phyloP scores from a whole-genome alignment of 2,888 invertebrate species.

The Pristionchus mayeri region DNA sequence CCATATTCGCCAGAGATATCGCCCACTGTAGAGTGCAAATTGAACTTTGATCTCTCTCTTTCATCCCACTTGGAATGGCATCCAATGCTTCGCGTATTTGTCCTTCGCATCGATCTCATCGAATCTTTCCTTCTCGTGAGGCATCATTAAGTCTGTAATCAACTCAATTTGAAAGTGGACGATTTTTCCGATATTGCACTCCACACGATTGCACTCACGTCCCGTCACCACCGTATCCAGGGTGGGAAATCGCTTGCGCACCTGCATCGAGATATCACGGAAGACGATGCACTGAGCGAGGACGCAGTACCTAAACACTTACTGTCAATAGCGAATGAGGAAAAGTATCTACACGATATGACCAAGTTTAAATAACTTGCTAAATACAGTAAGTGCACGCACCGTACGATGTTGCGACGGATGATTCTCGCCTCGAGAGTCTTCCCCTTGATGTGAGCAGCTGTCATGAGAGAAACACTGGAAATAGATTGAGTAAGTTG shows the following conservation, averaged over 20 bases:
- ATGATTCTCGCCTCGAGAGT: slow-evolving; percentile 41
- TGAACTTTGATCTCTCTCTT: slow-evolving; percentile 18
- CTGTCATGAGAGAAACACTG: slow-evolving; percentile 48
- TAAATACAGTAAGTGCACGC: slow-evolving; percentile 9
- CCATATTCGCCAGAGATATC: slow-evolving; percentile 43
- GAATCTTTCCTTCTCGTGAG: slow-evolving; percentile 48
- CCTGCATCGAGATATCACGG: slow-evolving; percentile 51
- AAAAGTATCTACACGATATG: neutral
- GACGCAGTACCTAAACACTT: slow-evolving; percentile 38
- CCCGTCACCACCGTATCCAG: slow-evolving; percentile 48
- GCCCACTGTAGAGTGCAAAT: slow-evolving; percentile 43
- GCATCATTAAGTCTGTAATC: slow-evolving; percentile 44
- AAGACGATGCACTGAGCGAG: slow-evolving; percentile 45
- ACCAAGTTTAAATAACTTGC: neutral
- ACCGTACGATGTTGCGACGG: slow-evolving; percentile 47
- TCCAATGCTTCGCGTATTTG: slow-evolving; percentile 48
- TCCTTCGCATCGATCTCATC: slow-evolving; percentile 38
- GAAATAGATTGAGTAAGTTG: neutral
- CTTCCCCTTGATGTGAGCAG: slow-evolving; percentile 45
- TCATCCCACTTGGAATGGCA: slow-evolving; percentile 46
- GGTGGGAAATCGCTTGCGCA: slow-evolving; percentile 48
- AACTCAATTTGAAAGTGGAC: neutral
- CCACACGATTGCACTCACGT: slow-evolving; percentile 18
- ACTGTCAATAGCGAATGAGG: neutral
- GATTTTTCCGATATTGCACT: neutral